Base-by-base conservation (phyloP, 1,140 invertebrate species). In the Hestina assimilis region DNA sequence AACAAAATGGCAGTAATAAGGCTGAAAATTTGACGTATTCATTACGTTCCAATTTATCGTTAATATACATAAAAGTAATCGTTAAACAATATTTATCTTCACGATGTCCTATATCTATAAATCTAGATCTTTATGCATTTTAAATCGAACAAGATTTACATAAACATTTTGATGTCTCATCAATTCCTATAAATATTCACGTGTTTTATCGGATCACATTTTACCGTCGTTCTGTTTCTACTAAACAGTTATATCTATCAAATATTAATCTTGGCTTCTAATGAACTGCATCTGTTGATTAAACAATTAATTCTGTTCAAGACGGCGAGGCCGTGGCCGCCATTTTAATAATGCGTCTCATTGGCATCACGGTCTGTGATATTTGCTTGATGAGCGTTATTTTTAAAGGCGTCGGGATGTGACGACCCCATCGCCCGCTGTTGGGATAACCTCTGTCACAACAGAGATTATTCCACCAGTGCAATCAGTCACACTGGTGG, bases 271-370 rank as follows among this genome's bases (percentile, higher is more conserved):
- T 45, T 41, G 19, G 20, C n/a, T 29, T 14, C 2, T 29, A 19
- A 9, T n/a, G 15, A 42, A 42, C 15, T 53, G 38, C 40, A 31
- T 54, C 28, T 21, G 51, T 45, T 42, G 12, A 43, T 54, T 45
- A 33, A 47, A 54, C 50, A 54, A 54, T 43, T 41, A 45, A 23
- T 8, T 43, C 38, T 20, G 24, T 52, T 42, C 20, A 40, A 7
- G 20, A 54, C 8, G 12, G 4, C 26, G 51, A 48, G 58, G 50
- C 58, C 58, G 14, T 46, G 58, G 48, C 50, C 58, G 58, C 43
- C 50, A 53, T 45, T 45, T 28, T 47, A 12, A 19, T 41, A 28
- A 42, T 28, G 20, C 48, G 42, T 20, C 51, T 45, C 28, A 35
- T 42, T 43, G 14, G 29, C 19, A 40, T 40, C 48, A 59, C 56